Evolutionary conservation across 2,113 vertebrate genomes (phyloP), one percentile per base, ranked within the genome.

Genomic region (Chionomys nivalis): DNA sequence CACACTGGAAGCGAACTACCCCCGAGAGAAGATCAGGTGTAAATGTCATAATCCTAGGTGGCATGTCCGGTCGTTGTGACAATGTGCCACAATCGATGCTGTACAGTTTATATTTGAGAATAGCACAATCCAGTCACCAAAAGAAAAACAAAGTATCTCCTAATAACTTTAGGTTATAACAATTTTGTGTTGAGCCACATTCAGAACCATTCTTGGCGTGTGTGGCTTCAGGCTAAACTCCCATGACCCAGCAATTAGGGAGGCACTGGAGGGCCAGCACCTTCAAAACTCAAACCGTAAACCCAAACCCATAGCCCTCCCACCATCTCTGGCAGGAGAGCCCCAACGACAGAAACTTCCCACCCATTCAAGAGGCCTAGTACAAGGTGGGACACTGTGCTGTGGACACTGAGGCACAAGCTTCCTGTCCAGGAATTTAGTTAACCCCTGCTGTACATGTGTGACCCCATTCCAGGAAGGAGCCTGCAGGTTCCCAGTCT

Each of bases 301-400:
- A 33, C 19, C 52, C 52, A 55, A 55, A 28, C 31, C 8, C 0
- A 5, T 11, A 2, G 16, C 55, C 36, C 39, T 21, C 33, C 12
- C 7, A 65, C 7, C 10, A 0, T 44, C 61, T 65, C 90, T 11
- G 13, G 7, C 33, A 36, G 10, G n/a, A 36, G 42, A 36, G 39
- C 55, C 72, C 77, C 17, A 4, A 19, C 0, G 49, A 68, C 0
- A 1, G 7, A 11, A 49, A 23, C 49, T 2, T 19, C 1, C 7
- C 47, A 5, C 4, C 33, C 0, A 2, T 1, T 12, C n/a, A 3
- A 49, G 58, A 5, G 2, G 77, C 31, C 76, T 17, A 0, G 1
- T 19, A 42, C 61, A 9, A 31, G 19, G 49, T 0, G 12, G 33
- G 72, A 70, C 5, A 39, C 76, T 58, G 7, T 4, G 61, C 36